These are phyloP conservation scores for Microtus montanus DNA, from an alignment of 2,113 vertebrate genomes.

Conservation along the genomic window DNA sequence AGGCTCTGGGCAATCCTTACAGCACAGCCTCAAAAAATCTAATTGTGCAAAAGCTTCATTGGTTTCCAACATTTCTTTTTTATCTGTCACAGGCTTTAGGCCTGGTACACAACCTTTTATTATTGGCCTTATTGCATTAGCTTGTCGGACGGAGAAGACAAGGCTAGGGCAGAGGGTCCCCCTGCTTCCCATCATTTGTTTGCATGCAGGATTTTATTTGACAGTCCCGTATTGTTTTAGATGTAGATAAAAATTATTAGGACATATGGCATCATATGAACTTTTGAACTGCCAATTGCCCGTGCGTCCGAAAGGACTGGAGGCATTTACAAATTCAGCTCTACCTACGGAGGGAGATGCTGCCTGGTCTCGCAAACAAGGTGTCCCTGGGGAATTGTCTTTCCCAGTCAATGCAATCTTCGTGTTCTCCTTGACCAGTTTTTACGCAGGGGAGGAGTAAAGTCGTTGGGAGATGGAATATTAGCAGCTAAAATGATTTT, in stretches of 20 bases:
- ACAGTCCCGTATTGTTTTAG: conserved; percentile 86
- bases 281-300: conserved; percentile 85
- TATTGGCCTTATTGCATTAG: conserved; percentile 93
- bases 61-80: conserved; percentile 96
- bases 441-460: conserved; percentile 62
- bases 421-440: conserved; percentile 57
- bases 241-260: conserved; percentile 88
- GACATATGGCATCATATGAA: conserved; percentile 84
- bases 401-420: conserved; percentile 66
- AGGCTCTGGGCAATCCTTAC: conserved; percentile 93
- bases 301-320: conserved; percentile 63
- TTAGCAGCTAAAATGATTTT: conserved; percentile 72
- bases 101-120: conserved; percentile 91
- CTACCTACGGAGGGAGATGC: conserved; percentile 51
- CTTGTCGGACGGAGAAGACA: conserved; percentile 89
- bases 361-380: conserved; percentile 53
- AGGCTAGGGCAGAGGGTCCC: conserved; percentile 87
- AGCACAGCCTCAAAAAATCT: conserved; percentile 95
- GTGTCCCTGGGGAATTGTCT: conserved; percentile 25
- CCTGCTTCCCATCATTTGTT: conserved; percentile 93
- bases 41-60: conserved; percentile 98
- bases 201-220: conserved; percentile 89
- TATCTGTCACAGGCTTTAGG: conserved; percentile 91
- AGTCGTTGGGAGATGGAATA: conserved; percentile 69
- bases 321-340: conserved; percentile 72